Evolutionary conservation across 1,140 invertebrate genomes (phyloP), one percentile per base, ranked within the genome.

Genomic region (Popillia japonica): DNA sequence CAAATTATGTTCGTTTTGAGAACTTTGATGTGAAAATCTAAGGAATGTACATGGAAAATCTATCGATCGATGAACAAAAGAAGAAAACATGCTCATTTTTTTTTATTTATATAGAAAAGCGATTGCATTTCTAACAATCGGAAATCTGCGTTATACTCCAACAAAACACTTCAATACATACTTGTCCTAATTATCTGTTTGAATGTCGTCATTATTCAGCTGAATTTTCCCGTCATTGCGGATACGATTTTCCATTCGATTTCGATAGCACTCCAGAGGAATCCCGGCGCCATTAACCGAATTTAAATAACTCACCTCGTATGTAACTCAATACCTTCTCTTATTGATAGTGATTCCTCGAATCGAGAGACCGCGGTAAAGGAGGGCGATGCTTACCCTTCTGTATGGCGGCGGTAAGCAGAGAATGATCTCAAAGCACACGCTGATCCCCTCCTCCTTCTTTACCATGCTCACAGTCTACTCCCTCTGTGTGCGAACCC

Each of bases 291-390:
- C 44, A 48, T 48, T 48, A 48, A 48, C 44, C 44, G 44, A 48
- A 48, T 48, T 48, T 48, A 48, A 48, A 48, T 48, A 48, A 48
- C 44, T n/a, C 44, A 48, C 17, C 44, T 48, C 44, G 44, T 48
- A 48, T 48, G 44, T 48, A 48, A 48, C 44, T 48, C 44, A 48
- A 48, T 48, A 48, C 44, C 44, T 48, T 48, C 44, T 48, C 44
- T 48, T 48, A 48, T 48, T 48, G 44, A 48, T 48, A 48, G 44
- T n/a, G 44, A 48, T 48, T 48, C 10, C 44, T 3, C 44, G 44
- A 48, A 10, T 48, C 44, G 44, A 48, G 11, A 48, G 44, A n/a
- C 44, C 44, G 44, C 11, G 44, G 44, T 48, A 48, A 48, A 48
- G 44, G 44, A 14, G 44, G 17, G 44, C 11, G 44, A 48, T 48